phyloP scores from a whole-genome alignment of 30 jellyfish, hydroid and myxozoan species.

The Cassiopea xamachana region DNA sequence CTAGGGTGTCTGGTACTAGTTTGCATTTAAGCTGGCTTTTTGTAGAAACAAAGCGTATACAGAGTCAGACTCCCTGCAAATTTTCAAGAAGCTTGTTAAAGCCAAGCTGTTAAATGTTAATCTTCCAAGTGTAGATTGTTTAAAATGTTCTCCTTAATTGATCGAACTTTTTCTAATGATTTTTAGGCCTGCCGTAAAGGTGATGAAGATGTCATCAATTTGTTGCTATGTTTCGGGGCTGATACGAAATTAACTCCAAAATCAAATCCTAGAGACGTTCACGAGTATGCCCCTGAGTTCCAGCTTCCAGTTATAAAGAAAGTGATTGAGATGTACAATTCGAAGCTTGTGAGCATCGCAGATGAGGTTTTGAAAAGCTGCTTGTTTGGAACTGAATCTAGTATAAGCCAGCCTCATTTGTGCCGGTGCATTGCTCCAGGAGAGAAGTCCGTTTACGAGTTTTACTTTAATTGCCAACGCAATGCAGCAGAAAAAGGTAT shows the following conservation, averaged over 20 bases:
- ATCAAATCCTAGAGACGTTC: slow-evolving; percentile 41
- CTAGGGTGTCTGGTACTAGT: no score
- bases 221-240: slow-evolving; percentile 82
- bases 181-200: slow-evolving; percentile 91
- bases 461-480: slow-evolving; percentile 69
- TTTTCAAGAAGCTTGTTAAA: neutral
- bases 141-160: neutral
- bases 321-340: slow-evolving; percentile 39
- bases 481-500: slow-evolving; percentile 67
- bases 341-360: slow-evolving; percentile 11
- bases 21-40: no score
- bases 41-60: no score
- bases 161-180: neutral
- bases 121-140: neutral
- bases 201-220: slow-evolving; percentile 67
- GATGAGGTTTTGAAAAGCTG: slow-evolving; percentile 28
- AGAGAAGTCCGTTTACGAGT: slow-evolving; percentile 62
- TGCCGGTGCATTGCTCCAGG: slow-evolving; percentile 81
- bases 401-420: slow-evolving; percentile 8
- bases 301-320: slow-evolving; percentile 6
- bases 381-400: neutral
- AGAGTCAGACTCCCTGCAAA: neutral
- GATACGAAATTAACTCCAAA: slow-evolving; percentile 76
- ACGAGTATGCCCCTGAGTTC: slow-evolving; percentile 58
- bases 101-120: neutral